Conservation (phyloP, 2,797 vertebrate species). For the Neosilurus mollespiculum region DNA sequence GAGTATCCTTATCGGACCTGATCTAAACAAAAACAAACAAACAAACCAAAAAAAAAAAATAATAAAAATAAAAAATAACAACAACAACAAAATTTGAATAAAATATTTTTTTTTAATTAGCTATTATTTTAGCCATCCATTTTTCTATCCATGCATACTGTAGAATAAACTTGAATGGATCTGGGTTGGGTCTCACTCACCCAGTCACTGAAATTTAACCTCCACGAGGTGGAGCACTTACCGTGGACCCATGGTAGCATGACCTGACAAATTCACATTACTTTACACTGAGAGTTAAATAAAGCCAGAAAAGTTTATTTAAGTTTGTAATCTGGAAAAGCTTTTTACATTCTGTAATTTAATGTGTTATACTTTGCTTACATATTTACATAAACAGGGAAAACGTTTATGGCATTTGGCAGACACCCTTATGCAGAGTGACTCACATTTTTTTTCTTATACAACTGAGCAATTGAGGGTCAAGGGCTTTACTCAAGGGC, state of each 20-base stretch:
- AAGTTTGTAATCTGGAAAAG: background rate
- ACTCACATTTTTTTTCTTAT: too few species aligned
- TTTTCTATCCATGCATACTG: background rate
- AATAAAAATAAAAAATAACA: background rate
- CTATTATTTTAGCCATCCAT: background rate
- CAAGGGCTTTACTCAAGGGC: too few species aligned
- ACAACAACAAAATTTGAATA: too few species aligned
- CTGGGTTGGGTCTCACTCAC: background rate
- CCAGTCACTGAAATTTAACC: background rate
- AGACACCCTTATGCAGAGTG: too few species aligned
- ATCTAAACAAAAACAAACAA: slow-evolving; percentile 72
- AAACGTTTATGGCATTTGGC: too few species aligned
- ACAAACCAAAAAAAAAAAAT: background rate
- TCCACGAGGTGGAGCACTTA: slow-evolving; percentile 10
- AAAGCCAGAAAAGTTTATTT: background rate
- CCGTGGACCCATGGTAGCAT: background rate
- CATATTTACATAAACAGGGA: too few species aligned
- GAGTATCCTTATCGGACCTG: slow-evolving; percentile 80
- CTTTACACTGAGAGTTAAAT: background rate
- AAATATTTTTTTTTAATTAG: too few species aligned
- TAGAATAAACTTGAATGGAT: background rate
- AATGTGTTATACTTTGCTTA: background rate
- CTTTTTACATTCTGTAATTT: background rate
- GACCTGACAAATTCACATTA: background rate
- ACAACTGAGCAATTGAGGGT: too few species aligned